phyloP scores from a whole-genome alignment of 2,113 vertebrate species.

The Gasterosteus nipponicus region DNA sequence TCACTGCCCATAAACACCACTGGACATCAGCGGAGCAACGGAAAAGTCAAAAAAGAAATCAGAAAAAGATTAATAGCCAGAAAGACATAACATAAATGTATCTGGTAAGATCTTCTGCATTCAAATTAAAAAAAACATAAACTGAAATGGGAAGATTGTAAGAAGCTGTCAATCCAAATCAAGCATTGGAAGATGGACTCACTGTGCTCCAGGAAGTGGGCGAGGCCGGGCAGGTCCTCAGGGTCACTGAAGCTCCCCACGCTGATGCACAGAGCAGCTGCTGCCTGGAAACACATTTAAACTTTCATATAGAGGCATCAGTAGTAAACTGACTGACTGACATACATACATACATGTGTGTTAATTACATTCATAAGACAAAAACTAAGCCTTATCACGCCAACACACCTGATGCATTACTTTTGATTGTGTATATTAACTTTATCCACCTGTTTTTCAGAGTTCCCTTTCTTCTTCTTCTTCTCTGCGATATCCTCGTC shows the following conservation, averaged over 20 bases:
- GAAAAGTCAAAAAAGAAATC: not conserved
- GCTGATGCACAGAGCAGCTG: constrained; percentile 92
- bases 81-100: not conserved
- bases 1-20: constrained; percentile 99
- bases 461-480: constrained; percentile 80
- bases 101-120: not conserved
- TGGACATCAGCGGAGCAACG: constrained; percentile 48
- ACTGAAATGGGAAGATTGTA: not conserved
- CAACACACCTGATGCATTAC: not conserved
- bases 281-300: constrained; percentile 83
- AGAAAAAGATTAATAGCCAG: not conserved
- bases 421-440: not conserved
- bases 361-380: not conserved
- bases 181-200: constrained; percentile 63
- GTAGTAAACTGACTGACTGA: no score
- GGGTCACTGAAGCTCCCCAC: constrained; percentile 98
- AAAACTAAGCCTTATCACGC: not conserved
- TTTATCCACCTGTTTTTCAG: constrained; percentile 90
- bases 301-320: not conserved
- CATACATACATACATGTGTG: not conserved
- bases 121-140: not conserved
- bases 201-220: constrained; percentile 99
- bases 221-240: constrained; percentile 93
- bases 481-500: constrained; percentile 64
- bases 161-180: not conserved